A percentile compares a stretch with the other conserved stretches of the same genome.
phyloP scores from a whole-genome alignment of 2,797 vertebrate species.

The Orestias chungarensis region DNA sequence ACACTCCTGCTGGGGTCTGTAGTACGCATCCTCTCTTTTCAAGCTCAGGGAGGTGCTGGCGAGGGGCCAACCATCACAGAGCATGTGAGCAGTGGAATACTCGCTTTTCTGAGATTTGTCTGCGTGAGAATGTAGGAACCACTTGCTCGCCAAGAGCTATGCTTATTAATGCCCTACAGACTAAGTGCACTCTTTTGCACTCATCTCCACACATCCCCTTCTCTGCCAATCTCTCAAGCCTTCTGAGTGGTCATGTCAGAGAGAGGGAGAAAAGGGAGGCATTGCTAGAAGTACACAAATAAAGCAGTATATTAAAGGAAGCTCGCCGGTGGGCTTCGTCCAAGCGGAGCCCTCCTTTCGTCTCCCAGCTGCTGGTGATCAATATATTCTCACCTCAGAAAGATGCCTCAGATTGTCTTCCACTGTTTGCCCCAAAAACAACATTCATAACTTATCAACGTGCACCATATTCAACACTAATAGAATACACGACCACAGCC shows the following conservation, averaged over 20 bases:
- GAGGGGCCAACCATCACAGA: slow-evolving; percentile 64
- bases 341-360: slow-evolving; percentile 48
- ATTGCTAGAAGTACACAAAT: slow-evolving; percentile 39
- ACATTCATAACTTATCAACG: slow-evolving; percentile 37
- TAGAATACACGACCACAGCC: slow-evolving; percentile 10
- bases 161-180: slow-evolving; percentile 80
- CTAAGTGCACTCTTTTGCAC: slow-evolving; percentile 66
- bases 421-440: slow-evolving; percentile 28
- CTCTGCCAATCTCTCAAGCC: slow-evolving; percentile 44
- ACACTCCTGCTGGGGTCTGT: slow-evolving; percentile 67
- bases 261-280: slow-evolving; percentile 26
- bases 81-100: slow-evolving; percentile 44
- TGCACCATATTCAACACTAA: slow-evolving; percentile 28
- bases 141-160: slow-evolving; percentile 67
- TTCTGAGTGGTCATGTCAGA: slow-evolving; percentile 61
- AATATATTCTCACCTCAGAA: slow-evolving; percentile 56
- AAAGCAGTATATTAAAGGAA: slow-evolving; percentile 62
- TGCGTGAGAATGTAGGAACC: slow-evolving; percentile 72
- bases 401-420: slow-evolving; percentile 36
- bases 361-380: slow-evolving; percentile 70
- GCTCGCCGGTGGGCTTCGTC: slow-evolving; percentile 51
- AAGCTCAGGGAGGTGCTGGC: slow-evolving; percentile 69
- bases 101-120: slow-evolving; percentile 43
- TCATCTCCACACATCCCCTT: slow-evolving; percentile 54
- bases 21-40: slow-evolving; percentile 74